Base-by-base conservation (phyloP, 2,113 vertebrate genomes). In the Oryzias melastigma region DNA sequence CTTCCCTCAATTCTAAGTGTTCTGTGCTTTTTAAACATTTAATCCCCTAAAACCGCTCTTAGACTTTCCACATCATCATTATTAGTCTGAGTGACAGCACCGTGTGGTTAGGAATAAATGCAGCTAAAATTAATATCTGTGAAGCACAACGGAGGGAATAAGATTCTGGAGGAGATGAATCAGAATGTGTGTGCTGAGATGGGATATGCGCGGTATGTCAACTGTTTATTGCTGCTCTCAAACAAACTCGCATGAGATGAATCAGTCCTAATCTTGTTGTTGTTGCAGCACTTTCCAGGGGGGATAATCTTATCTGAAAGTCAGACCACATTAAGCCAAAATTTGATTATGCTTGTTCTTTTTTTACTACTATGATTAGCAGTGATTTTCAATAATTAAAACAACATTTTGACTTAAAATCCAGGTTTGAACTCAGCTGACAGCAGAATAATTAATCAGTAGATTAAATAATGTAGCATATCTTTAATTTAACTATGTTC, bases 51-150 rank as follows among this genome's bases (percentile, higher is more conserved):
- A 71, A 83, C 78, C 54, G 46, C 45, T 47, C 53, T n/a, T n/a
- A n/a, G n/a, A n/a, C n/a, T 55, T 46, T 41, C 35, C 52, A 69
- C 53, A 74, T 72, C 62, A 81, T 35, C 35, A 35, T 35, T 35
- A 81, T 80, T 86, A 82, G 5, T 64, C 48, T 85, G 85, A 90
- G 65, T 76, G 82, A 86, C 69, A 18, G 85, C 52, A 75, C 53
- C 85, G 86, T 50, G 61, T 88, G 85, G 81, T 83, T 73, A 85
- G 83, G 67, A 82, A 84, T 87, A 89, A 29, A 52, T 76, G 70
- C 35, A 45, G 71, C 43, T 14, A 53, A 56, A 71, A 71, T 60
- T 58, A 70, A 81, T 62, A 70, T 56, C 53, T 62, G 52, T 18
- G 50, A 71, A 54, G 25, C 15, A 49, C 53, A 83, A 56, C 62